Evolutionary conservation across 2,888 invertebrate species (phyloP).

Genomic region (Cheilosia urbana): DNA sequence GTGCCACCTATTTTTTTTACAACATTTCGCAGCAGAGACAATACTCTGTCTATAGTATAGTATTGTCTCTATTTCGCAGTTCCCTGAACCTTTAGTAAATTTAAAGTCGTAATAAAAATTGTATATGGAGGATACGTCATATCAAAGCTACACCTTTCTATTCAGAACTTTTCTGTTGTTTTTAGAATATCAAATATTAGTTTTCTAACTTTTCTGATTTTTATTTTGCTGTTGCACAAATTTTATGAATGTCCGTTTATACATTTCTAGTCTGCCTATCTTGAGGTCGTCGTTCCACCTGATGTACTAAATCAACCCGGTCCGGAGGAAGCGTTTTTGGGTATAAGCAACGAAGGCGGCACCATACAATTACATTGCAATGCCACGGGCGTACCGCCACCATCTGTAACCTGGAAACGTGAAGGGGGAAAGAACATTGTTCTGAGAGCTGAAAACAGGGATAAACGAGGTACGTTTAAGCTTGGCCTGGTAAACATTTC

Average conservation of each 20-base stretch:
- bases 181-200: no score
- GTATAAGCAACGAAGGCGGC: slow-evolving; percentile 92
- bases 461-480: slow-evolving; percentile 87
- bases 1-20: no score
- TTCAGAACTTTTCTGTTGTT: no score
- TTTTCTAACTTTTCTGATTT: background rate
- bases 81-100: no score
- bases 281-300: slow-evolving; percentile 94
- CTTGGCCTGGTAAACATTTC: no score
- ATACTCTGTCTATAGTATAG: no score
- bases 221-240: background rate
- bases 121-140: no score
- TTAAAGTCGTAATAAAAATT: no score
- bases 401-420: slow-evolving; percentile 90
- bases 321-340: slow-evolving; percentile 80
- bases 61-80: no score
- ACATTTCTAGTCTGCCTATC: slow-evolving; percentile 90
- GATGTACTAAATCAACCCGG: slow-evolving; percentile 89
- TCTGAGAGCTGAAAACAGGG: slow-evolving; percentile 89
- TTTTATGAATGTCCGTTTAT: background rate
- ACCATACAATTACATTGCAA: slow-evolving; percentile 90
- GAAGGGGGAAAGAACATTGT: slow-evolving; percentile 91
- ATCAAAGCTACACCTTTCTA: no score
- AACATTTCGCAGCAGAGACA: no score
- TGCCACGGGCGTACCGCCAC: slow-evolving; percentile 92